A percentile compares a stretch with the other conserved stretches of the same genome.
Conservation (phyloP, 2,888 invertebrate species). For the Pheosia tremula region DNA sequence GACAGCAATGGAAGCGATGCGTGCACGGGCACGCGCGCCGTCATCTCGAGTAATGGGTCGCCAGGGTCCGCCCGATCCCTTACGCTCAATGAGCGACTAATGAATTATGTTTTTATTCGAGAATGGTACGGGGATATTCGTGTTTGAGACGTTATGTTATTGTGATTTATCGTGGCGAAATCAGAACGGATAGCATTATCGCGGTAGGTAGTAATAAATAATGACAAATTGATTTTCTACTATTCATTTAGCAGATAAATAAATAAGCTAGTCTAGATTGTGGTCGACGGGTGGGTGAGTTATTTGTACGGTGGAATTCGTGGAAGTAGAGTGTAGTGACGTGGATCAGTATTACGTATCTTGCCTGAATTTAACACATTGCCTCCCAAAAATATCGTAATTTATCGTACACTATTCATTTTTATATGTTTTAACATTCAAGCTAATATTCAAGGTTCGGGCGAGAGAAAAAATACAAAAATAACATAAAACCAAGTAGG, state of each 20-base stretch:
- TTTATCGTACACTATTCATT: background rate
- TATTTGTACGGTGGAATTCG: background rate
- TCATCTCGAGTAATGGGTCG: conserved; percentile 80
- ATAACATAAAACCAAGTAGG: conserved; percentile 1
- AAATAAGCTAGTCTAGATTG: conserved; percentile 34
- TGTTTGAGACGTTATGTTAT: conserved; percentile 56
- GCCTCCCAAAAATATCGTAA: background rate
- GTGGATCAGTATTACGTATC: too few species aligned
- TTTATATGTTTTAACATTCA: background rate
- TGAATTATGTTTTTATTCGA: conserved; percentile 73
- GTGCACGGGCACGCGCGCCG: conserved; percentile 76
- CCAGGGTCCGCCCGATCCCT: conserved; percentile 56
- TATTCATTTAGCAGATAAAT: conserved; percentile 26
- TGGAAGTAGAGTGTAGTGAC: too few species aligned
- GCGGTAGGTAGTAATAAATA: conserved; percentile 38
- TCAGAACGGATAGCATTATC: conserved; percentile 39
- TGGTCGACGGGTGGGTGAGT: conserved; percentile 12
- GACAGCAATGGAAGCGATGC: conserved; percentile 44
- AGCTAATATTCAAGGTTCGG: background rate
- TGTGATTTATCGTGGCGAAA: conserved; percentile 44
- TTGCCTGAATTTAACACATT: too few species aligned
- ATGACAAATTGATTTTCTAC: conserved; percentile 43
- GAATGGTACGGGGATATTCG: conserved; percentile 69
- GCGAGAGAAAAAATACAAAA: conserved; percentile 5
- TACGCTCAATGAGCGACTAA: conserved; percentile 75